These are phyloP conservation scores for Heliornis fulica DNA, from an alignment of 2,113 vertebrate species.

Conservation along the genomic window DNA sequence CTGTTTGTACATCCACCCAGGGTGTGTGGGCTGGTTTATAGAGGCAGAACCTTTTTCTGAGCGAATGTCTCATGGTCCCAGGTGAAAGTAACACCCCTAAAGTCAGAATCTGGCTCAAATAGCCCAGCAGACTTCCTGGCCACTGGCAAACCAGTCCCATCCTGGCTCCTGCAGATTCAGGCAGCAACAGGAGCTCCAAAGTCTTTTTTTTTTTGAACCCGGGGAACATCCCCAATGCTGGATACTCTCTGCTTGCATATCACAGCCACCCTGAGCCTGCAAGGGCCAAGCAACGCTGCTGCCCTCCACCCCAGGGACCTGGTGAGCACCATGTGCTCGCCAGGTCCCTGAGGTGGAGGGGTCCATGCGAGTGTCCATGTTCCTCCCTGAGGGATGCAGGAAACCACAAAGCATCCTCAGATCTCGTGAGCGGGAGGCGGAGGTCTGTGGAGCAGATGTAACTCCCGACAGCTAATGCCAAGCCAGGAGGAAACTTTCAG, in stretches of 20 bases:
- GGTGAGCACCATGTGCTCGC: fast-evolving
- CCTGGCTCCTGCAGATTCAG: neutral
- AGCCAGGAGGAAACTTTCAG: slow-evolving; percentile 23
- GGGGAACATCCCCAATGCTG: fast-evolving
- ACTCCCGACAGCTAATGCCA: neutral
- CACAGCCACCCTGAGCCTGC: fast-evolving
- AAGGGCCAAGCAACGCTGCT: neutral
- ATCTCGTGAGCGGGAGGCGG: fast-evolving
- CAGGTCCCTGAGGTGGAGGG: too few relatives aligned
- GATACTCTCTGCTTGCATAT: neutral
- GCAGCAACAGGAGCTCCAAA: neutral
- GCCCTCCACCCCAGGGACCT: neutral
- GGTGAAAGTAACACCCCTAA: neutral
- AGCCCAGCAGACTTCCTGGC: neutral
- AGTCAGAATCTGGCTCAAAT: neutral
- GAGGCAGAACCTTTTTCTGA: neutral
- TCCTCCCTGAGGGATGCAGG: neutral
- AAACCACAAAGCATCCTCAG: neutral
- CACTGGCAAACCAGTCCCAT: neutral
- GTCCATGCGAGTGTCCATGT: fast-evolving
- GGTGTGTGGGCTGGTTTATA: fast-evolving
- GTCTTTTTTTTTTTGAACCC: fast-evolving
- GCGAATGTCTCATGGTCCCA: neutral
- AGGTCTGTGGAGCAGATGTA: neutral
- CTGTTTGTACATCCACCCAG: neutral